Evolutionary conservation across 2,113 vertebrate genomes (phyloP).

Genomic region (Salvelinus sp.): DNA sequence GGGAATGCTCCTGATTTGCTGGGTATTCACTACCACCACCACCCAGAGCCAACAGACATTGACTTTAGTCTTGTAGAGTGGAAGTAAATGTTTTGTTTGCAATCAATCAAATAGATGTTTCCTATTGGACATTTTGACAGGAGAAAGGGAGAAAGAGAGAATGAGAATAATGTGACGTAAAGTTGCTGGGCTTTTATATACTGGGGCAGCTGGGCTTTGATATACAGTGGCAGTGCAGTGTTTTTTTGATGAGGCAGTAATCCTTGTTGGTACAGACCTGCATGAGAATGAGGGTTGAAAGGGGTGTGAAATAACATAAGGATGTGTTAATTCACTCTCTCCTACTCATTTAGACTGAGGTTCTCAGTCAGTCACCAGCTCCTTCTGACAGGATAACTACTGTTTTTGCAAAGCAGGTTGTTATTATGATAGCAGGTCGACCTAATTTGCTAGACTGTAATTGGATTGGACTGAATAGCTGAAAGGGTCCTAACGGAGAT

Average conservation of each 20-base stretch:
- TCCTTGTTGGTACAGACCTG: slow-evolving; percentile 4
- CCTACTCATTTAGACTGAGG: neutral
- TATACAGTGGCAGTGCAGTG: neutral
- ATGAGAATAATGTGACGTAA: neutral
- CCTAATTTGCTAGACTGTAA: neutral
- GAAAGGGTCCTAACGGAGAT: too few species aligned
- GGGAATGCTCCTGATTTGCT: too few species aligned
- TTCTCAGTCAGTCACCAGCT: neutral
- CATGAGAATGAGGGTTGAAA: neutral
- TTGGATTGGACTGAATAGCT: neutral
- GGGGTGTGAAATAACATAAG: neutral
- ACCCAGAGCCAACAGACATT: neutral
- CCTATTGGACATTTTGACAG: neutral
- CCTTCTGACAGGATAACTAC: neutral
- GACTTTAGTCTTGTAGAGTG: neutral
- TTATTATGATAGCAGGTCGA: neutral
- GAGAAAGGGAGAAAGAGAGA: neutral
- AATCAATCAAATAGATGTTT: neutral
- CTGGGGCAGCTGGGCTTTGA: neutral
- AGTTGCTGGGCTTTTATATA: neutral
- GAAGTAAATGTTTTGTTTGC: slow-evolving; percentile 5
- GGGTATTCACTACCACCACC: neutral
- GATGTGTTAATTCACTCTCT: neutral
- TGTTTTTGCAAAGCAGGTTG: neutral
- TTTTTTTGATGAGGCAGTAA: slow-evolving; percentile 13